These are phyloP conservation scores for Ecliptopera silaceata DNA, from an alignment of 2,888 invertebrate genomes.

Conservation along the genomic window DNA sequence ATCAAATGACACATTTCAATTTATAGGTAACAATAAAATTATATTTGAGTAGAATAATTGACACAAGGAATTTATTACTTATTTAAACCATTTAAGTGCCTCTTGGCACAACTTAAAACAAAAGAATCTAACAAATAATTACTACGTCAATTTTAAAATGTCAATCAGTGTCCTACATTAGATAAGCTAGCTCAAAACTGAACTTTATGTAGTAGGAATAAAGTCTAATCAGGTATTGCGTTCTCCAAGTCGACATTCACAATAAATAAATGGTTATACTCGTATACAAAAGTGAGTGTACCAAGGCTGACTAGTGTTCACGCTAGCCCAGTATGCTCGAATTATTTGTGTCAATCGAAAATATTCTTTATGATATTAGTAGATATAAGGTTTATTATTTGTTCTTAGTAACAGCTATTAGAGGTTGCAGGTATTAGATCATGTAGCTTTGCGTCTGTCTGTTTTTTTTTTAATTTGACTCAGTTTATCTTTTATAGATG, in stretches of 20 bases:
- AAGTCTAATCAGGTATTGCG: slow-evolving; percentile 34
- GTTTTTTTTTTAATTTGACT: no score
- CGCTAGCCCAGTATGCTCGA: slow-evolving; percentile 51
- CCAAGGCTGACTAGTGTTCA: slow-evolving; percentile 64
- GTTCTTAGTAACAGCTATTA: slow-evolving; percentile 20
- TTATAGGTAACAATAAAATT: no score
- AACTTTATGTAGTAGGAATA: slow-evolving; percentile 44
- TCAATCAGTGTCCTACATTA: slow-evolving; percentile 46
- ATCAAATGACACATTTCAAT: no score
- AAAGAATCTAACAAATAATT: slow-evolving; percentile 48
- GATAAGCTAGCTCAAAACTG: slow-evolving; percentile 31
- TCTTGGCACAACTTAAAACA: slow-evolving; percentile 33
- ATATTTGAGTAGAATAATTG: no score
- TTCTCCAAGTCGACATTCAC: slow-evolving; percentile 59
- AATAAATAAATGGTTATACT: slow-evolving; percentile 51
- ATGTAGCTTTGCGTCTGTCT: no score
- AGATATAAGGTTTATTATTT: slow-evolving; percentile 38
- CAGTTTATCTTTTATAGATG: no score
- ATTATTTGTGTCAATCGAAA: slow-evolving; percentile 50
- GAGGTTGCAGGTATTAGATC: no score
- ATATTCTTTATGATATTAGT: slow-evolving; percentile 45
- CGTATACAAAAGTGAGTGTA: slow-evolving; percentile 66
- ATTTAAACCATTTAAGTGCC: neutral
- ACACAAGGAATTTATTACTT: neutral
- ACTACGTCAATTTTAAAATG: slow-evolving; percentile 52